These are phyloP conservation scores for Papilio protenor DNA, from an alignment of 2,888 invertebrate genomes.

Conservation along the genomic window DNA sequence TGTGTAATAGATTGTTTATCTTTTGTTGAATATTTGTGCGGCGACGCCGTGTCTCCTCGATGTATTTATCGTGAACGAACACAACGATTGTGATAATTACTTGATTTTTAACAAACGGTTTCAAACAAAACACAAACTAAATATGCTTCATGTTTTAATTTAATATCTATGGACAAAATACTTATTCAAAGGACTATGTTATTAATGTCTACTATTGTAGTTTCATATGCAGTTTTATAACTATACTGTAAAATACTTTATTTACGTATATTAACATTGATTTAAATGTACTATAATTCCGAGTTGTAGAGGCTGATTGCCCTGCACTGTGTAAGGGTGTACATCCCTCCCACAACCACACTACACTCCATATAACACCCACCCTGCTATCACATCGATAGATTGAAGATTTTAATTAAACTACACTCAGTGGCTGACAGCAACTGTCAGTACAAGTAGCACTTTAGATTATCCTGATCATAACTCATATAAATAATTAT, in stretches of 20 bases:
- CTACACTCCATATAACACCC: not conserved
- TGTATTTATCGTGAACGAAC: slow-evolving; percentile 5
- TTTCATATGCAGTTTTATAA: no score
- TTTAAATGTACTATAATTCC: not conserved
- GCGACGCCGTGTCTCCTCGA: slow-evolving; percentile 29
- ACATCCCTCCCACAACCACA: not conserved
- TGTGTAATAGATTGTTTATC: slow-evolving; percentile 4
- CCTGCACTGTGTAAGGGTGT: not conserved
- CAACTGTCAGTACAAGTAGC: not conserved
- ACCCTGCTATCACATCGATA: not conserved
- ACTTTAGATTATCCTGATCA: not conserved
- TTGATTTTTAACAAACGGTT: not conserved
- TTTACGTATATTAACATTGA: not conserved
- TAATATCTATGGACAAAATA: not conserved
- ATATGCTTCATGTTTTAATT: not conserved
- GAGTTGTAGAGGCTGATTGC: not conserved
- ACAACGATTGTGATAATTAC: slow-evolving; percentile 21
- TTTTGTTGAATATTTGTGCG: slow-evolving; percentile 9
- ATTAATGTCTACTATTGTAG: no score
- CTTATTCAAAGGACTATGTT: no score
- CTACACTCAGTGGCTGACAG: not conserved
- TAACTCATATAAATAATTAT: no score
- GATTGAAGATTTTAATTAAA: slow-evolving; percentile 22
- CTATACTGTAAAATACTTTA: no score
- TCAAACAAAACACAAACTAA: not conserved